A percentile compares a stretch with the other conserved stretches of the same genome.
phyloP scores from a whole-genome alignment of 2,797 vertebrate genomes.

The Rachycentron canadum region DNA sequence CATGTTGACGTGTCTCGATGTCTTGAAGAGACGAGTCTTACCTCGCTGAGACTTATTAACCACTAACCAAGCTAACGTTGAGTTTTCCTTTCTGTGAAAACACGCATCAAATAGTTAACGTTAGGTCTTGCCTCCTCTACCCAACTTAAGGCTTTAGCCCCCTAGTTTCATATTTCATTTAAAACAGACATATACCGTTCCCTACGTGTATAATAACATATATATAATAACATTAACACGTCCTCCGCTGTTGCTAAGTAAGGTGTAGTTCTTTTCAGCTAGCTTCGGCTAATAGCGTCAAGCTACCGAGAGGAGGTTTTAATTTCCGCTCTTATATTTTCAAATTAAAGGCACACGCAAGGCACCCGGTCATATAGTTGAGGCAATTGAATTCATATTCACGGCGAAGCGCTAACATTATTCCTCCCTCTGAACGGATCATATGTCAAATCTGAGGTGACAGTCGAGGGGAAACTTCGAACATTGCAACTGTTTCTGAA shows the following conservation, averaged over 20 bases:
- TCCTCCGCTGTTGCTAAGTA: background rate
- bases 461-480: rapidly evolving
- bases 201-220: too few relatives aligned
- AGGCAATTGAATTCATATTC: background rate
- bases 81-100: background rate
- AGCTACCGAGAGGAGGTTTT: rapidly evolving
- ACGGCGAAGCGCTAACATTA: too few relatives aligned
- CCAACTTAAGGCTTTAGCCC: background rate
- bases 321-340: conserved; percentile 39
- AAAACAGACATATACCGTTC: background rate
- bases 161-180: background rate
- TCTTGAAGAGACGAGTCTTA: background rate
- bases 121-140: background rate
- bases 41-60: conserved; percentile 39
- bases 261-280: background rate
- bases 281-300: background rate
- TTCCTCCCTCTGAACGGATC: rapidly evolving
- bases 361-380: rapidly evolving
- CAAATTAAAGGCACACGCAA: conserved; percentile 37
- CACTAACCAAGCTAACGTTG: conserved; percentile 43
- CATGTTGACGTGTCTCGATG: conserved; percentile 48
- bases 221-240: background rate
- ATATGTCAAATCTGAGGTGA: rapidly evolving
- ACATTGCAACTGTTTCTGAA: background rate
- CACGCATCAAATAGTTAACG: background rate